A percentile compares a stretch with the other conserved stretches of the same genome.
phyloP scores from a whole-genome alignment of 2,113 vertebrate species.

The Cisticola juncidis region DNA sequence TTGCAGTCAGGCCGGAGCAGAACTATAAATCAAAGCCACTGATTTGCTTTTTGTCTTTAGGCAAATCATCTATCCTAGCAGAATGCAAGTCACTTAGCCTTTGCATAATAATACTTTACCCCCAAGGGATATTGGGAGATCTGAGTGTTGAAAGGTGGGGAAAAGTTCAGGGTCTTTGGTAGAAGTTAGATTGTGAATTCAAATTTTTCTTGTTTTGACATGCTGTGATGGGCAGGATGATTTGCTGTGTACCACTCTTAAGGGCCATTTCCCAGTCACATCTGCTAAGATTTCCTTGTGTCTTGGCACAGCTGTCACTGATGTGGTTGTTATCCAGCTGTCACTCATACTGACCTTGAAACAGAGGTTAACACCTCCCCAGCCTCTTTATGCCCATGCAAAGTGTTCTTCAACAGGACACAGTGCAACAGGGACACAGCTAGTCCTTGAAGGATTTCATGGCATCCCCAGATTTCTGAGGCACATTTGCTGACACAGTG shows the following conservation, averaged over 20 bases:
- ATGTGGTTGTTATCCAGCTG: neutral
- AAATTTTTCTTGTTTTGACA: neutral
- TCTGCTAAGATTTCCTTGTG: neutral
- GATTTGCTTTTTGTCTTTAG: constrained; percentile 41
- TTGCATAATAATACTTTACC: neutral
- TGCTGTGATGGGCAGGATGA: neutral
- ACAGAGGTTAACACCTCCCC: neutral
- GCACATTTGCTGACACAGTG: neutral
- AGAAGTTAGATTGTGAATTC: neutral
- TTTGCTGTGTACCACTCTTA: neutral
- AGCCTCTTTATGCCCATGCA: neutral
- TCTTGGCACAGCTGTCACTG: neutral
- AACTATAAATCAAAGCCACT: constrained; percentile 48
- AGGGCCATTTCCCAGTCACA: accelerated
- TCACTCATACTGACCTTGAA: neutral
- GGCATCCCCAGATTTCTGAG: neutral
- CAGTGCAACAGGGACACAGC: neutral
- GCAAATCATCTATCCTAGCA: constrained; percentile 41
- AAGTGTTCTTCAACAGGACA: neutral
- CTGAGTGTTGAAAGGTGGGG: neutral
- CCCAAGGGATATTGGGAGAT: neutral
- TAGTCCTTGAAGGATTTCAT: accelerated
- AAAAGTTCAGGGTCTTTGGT: neutral
- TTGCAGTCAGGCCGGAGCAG: neutral
- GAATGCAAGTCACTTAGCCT: constrained; percentile 13